Evolutionary conservation across 2,113 vertebrate genomes (phyloP), one percentile per base, ranked within the genome.

Genomic region (Eclectus roratus): DNA sequence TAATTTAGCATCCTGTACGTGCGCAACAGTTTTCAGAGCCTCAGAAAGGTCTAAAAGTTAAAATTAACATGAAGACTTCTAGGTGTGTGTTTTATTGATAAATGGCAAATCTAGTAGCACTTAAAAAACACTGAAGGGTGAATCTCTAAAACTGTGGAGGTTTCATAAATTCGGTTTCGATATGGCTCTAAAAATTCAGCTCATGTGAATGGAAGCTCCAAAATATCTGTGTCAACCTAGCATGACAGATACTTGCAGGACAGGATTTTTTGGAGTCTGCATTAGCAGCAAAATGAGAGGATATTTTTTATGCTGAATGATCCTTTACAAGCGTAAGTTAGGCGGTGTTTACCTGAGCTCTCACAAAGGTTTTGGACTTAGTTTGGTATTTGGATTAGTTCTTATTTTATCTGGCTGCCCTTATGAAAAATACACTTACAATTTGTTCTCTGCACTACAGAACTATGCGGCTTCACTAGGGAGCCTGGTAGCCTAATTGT

Each of bases 401-500:
- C 47, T 92, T 95, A 79, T 89, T 96, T 92, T 93, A 52, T 92
- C 73, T 95, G 89, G 84, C 84, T 89, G 28, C 47, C 25, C 44
- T 85, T 52, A 68, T 53, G 47, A 89, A 94, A 79, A 84, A 72
- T 61, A 79, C 58, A 76, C 84, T 94, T 87, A 72, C 14, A 82
- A 60, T 89, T 92, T 84, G 11, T 76, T 89, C 84, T 37, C 27
- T 80, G 21, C 21, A 43, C 13, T 71, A 72, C 24, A 85, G 66
- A 93, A 31, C 31, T 66, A 44, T 85, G 78, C 66, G 78, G 41
- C 84, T 94, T 83, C 63, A 74, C 63, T 46, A 49, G 53, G 46
- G 87, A 93, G 47, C 44, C 70, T 74, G 13, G 37, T 95, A 71
- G 84, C 80, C 78, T 69, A 44, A 79, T 17, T 82, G 13, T 41